These are phyloP conservation scores for Cyphomyrmex costatus DNA, from an alignment of 1,140 invertebrate species.

Conservation along the genomic window DNA sequence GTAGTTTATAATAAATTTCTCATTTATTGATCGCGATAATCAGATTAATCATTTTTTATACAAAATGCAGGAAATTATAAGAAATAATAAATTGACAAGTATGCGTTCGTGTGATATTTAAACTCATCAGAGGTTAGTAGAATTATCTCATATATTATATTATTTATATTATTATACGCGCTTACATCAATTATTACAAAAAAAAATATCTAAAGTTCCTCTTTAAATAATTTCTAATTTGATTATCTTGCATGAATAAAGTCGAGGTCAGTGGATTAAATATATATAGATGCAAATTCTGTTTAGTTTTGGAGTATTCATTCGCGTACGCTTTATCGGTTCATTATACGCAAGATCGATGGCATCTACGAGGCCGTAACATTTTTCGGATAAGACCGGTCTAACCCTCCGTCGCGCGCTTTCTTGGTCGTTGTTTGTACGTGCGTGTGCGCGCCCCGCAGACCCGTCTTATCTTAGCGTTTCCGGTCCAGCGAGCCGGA, in stretches of 20 bases:
- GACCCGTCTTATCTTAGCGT: slow-evolving; percentile 85
- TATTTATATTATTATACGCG: not conserved
- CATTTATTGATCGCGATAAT: not conserved
- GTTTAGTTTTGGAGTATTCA: slow-evolving; percentile 29
- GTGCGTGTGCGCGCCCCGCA: slow-evolving; percentile 67
- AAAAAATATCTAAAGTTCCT: not conserved
- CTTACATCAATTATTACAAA: not conserved
- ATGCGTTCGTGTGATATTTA: not conserved
- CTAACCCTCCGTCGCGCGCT: slow-evolving; percentile 71
- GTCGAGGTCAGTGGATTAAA: slow-evolving; percentile 10
- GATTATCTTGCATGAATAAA: not conserved
- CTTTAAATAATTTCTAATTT: not conserved
- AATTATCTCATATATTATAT: too few species aligned
- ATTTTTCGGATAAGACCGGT: slow-evolving; percentile 81
- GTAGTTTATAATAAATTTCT: not conserved
- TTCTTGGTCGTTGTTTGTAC: slow-evolving; percentile 68
- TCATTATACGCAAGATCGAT: slow-evolving; percentile 81
- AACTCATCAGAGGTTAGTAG: not conserved
- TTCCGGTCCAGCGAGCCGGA: slow-evolving; percentile 86
- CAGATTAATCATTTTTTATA: not conserved
- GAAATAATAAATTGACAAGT: not conserved
- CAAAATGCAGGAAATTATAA: not conserved
- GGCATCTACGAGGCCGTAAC: slow-evolving; percentile 78
- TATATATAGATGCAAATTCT: not conserved
- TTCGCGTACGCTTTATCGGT: slow-evolving; percentile 70